phyloP scores from a whole-genome alignment of 2,888 invertebrate genomes.

The Pollenia griseotomentosa region DNA sequence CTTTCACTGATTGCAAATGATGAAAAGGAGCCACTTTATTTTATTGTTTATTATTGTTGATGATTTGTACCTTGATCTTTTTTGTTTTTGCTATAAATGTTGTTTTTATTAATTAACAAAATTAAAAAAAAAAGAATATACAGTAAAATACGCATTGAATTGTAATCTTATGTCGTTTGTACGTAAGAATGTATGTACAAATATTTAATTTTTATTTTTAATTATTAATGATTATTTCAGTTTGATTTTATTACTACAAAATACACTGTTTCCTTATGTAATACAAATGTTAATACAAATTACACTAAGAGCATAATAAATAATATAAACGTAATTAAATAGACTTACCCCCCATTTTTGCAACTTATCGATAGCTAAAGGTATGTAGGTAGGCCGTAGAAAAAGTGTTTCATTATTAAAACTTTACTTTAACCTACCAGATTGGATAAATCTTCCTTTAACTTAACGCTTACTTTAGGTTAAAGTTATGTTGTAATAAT shows the following conservation, averaged over 20 bases:
- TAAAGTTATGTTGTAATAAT: no score
- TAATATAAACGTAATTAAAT: no score
- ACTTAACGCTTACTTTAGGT: no score
- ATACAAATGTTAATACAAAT: constrained; percentile 4
- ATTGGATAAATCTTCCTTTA: no score
- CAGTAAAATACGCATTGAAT: constrained; percentile 53
- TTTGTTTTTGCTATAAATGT: constrained; percentile 37
- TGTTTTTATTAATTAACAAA: constrained; percentile 43
- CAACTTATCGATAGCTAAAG: no score
- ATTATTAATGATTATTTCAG: constrained; percentile 30
- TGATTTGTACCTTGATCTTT: constrained; percentile 73
- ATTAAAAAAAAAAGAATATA: constrained; percentile 41
- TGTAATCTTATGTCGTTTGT: constrained; percentile 41
- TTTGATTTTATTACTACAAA: constrained; percentile 26
- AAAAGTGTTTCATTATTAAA: no score
- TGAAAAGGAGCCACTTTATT: constrained; percentile 54
- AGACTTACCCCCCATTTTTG: no score
- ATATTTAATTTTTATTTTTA: constrained; percentile 26
- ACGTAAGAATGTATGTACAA: neutral
- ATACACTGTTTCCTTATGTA: constrained; percentile 40
- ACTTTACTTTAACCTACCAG: no score
- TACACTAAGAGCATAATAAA: neutral
- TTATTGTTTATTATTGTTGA: constrained; percentile 64
- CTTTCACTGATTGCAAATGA: constrained; percentile 47
- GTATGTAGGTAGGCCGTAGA: no score